Evolutionary conservation across 2,888 invertebrate genomes (phyloP).

Genomic region (Drosophila hamatofila): DNA sequence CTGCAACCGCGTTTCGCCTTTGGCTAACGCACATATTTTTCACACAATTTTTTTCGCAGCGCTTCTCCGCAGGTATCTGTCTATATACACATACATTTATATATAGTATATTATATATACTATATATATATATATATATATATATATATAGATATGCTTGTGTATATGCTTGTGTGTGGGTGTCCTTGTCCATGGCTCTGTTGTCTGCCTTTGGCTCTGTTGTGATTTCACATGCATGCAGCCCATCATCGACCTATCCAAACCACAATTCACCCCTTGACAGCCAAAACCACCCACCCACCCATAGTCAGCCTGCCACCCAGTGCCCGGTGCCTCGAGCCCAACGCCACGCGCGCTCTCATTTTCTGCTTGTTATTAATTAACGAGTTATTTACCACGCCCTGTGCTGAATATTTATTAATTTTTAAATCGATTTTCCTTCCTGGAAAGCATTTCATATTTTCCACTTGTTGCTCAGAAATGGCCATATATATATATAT

Average conservation of each 20-base stretch:
- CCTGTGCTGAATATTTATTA: conserved; percentile 70
- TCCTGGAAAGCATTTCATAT: conserved; percentile 24
- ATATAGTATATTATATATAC: not conserved
- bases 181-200: conserved; percentile 34
- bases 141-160: conserved; percentile 14
- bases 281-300: not conserved
- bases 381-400: conserved; percentile 78
- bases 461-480: conserved; percentile 43
- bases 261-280: not conserved
- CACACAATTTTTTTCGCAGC: conserved; percentile 62
- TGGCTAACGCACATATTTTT: conserved; percentile 67
- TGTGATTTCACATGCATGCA: conserved; percentile 57
- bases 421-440: conserved; percentile 74
- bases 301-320: not conserved
- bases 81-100: not conserved
- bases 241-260: conserved; percentile 18
- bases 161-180: conserved; percentile 18
- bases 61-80: conserved; percentile 31
- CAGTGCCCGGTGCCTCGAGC: conserved; percentile 2
- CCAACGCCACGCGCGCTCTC: conserved; percentile 63
- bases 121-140: not conserved
- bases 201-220: conserved; percentile 30
- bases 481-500: not conserved
- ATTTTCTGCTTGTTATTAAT: conserved; percentile 78
- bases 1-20: conserved; percentile 59